Evolutionary conservation across 1,140 invertebrate species (phyloP), one percentile per base, ranked within the genome.

Genomic region (Monochamus saltuarius): DNA sequence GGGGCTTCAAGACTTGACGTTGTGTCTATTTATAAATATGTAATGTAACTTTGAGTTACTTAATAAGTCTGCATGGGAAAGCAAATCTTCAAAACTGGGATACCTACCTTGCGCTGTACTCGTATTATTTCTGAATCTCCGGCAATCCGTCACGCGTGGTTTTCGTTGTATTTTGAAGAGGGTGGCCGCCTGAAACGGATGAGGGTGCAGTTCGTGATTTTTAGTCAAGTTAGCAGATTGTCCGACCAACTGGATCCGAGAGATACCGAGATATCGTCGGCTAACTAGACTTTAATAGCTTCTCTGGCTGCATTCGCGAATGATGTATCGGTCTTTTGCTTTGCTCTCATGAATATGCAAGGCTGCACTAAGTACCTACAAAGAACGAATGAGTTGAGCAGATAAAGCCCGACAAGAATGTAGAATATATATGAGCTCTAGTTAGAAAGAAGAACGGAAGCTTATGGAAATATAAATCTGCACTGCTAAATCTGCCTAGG

Each of bases 221-320:
- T 67, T 67, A 64, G 66, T 59, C 43, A 54, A 58, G 57, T 61
- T 55, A 51, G 66, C 63, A 67, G 66, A 67, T 67, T 67, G 66
- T 62, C 62, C 56, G 58, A 36, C 43, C 55, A 59, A 59, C 59
- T 67, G 66, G 55, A 42, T 52, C 51, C 36, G 29, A 56, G 55
- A 67, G 66, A 67, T 67, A 67, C 56, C 56, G 60, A 50, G 46
- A 67, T 67, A 67, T 53, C 56, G 60, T 45, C 46, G 50, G 53
- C 59, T 67, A 67, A 67, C 56, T 65, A 47, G 42, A n/a, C 59
- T 67, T 67, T 67, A 67, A 67, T 67, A 61, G 60, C 66, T 34
- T 11, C 56, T 58, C 22, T 56, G 40, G 50, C 37, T 53, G 35
- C 51, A 53, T 16, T 53, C 51, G 51, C 51, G 49, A 40, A 56